Evolutionary conservation across 2,113 vertebrate species (phyloP).

Genomic region (Podarcis cretensis): DNA sequence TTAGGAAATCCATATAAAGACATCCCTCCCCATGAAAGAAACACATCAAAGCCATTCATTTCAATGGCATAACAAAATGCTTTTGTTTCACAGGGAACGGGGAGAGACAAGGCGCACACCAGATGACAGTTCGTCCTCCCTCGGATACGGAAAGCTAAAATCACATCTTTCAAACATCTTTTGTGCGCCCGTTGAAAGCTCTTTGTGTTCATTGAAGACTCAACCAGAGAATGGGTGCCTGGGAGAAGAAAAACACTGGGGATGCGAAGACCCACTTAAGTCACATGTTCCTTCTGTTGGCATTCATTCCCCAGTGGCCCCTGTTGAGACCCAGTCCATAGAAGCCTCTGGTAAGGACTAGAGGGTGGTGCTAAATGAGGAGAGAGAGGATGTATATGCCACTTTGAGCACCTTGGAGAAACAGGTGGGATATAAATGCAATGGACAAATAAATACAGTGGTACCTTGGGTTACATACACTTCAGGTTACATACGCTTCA

Average conservation of each 20-base stretch:
- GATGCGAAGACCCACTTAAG: background rate
- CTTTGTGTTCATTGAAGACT: background rate
- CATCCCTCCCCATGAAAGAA: background rate
- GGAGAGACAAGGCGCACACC: background rate
- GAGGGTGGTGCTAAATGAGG: no score
- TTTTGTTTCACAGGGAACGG: background rate
- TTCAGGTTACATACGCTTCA: no score
- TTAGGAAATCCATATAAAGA: background rate
- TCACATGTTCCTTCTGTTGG: background rate
- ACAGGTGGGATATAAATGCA: no score
- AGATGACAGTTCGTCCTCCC: background rate
- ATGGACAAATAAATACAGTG: no score
- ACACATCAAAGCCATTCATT: background rate
- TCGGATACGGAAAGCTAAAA: background rate
- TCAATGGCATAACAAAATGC: background rate
- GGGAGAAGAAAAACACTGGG: background rate
- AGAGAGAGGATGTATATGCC: no score
- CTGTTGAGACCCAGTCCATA: background rate
- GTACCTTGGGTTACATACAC: no score
- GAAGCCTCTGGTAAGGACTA: no score
- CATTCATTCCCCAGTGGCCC: background rate
- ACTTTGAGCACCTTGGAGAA: no score
- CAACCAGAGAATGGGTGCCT: background rate
- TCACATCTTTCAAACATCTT: constrained; percentile 6
- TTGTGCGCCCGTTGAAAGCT: constrained; percentile 24